Percentiles rank a stretch among this genome's conserved stretches.
Evolutionary conservation across 2,797 vertebrate species (phyloP).

Genomic region (Cossypha polioptera): DNA sequence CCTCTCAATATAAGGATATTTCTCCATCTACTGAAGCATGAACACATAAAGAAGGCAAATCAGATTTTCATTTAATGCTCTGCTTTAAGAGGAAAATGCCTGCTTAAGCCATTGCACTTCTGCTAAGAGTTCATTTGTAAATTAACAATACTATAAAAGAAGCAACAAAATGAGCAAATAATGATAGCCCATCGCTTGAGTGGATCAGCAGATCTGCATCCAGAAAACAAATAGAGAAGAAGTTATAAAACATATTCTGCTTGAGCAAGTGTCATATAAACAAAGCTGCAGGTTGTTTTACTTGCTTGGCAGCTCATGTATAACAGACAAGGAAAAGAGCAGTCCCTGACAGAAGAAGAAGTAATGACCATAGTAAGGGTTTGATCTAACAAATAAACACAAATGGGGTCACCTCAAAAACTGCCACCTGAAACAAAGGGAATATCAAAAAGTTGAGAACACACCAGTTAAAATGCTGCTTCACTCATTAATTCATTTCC

Average conservation of each 20-base stretch:
- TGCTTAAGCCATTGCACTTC: background rate
- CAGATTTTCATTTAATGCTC: background rate
- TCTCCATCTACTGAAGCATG: background rate
- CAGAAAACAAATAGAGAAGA: background rate
- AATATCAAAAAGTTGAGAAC: background rate
- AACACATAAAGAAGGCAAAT: background rate
- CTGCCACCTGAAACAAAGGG: background rate
- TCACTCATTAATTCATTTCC: background rate
- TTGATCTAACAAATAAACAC: background rate
- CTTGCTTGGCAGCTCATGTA: background rate
- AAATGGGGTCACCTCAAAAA: background rate
- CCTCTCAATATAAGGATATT: background rate
- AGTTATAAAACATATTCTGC: background rate
- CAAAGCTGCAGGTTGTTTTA: background rate
- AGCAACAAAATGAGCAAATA: background rate
- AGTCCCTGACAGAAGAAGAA: background rate
- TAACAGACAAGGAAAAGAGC: background rate
- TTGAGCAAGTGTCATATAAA: background rate
- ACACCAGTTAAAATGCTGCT: background rate
- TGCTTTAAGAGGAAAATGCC: background rate
- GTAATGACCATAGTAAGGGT: background rate
- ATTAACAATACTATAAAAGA: background rate
- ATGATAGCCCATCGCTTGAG: background rate
- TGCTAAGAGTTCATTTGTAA: background rate
- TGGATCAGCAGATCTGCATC: background rate